Percentiles rank a stretch among this genome's conserved stretches.
These are phyloP conservation scores for Scolopax rusticola DNA, from an alignment of 2,797 vertebrate genomes.

Conservation along the genomic window DNA sequence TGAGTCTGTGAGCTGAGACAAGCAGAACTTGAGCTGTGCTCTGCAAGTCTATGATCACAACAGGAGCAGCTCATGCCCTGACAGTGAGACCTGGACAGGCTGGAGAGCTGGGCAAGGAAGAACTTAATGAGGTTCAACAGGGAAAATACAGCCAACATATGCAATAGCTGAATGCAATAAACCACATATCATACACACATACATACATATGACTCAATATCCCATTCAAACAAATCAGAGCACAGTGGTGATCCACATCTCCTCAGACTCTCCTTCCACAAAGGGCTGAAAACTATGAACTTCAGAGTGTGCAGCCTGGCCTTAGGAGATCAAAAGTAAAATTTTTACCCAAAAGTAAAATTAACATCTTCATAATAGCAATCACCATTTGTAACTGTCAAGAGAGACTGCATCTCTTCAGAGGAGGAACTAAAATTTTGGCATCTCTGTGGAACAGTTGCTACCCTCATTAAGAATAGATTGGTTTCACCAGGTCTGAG, in stretches of 20 bases:
- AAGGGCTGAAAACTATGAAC: background rate
- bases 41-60: background rate
- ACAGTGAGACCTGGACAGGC: too few species aligned
- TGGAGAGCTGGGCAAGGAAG: too few species aligned
- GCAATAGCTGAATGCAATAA: background rate
- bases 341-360: background rate
- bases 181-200: too few species aligned
- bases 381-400: background rate
- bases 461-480: background rate
- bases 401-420: background rate
- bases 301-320: background rate
- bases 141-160: background rate
- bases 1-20: background rate
- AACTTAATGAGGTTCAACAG: too few species aligned
- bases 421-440: background rate
- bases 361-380: background rate
- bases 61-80: background rate
- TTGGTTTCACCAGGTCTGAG: background rate
- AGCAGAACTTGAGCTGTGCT: background rate
- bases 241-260: background rate
- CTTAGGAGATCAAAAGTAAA: background rate
- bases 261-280: background rate
- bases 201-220: background rate
- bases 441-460: background rate
- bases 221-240: background rate